Conservation (phyloP, 1,140 invertebrate species). For the Formica selysi region DNA sequence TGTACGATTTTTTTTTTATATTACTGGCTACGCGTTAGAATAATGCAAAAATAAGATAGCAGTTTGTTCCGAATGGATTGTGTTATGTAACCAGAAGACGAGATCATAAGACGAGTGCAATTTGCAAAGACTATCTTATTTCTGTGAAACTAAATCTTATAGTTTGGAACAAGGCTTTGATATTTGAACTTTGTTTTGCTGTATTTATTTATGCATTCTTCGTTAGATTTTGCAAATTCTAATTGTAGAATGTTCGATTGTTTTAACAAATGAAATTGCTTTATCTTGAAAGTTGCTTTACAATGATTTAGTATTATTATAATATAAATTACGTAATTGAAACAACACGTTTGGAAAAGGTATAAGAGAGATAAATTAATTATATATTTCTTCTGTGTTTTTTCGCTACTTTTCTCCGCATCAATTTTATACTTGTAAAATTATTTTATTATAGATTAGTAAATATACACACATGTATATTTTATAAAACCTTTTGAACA, state of each 20-base stretch:
- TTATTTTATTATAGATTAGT: not conserved
- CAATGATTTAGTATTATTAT: not conserved
- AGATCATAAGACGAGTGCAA: constrained; percentile 6
- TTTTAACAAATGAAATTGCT: not conserved
- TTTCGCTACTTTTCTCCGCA: not conserved
- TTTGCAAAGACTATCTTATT: constrained; percentile 14
- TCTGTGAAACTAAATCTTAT: constrained; percentile 18
- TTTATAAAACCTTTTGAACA: not conserved
- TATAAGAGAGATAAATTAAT: not conserved
- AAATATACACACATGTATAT: too few species aligned
- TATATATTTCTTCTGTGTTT: not conserved
- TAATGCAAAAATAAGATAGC: not conserved
- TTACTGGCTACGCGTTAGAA: not conserved
- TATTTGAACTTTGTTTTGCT: not conserved
- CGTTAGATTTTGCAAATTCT: constrained; percentile 7
- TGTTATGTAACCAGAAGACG: not conserved
- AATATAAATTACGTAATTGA: not conserved
- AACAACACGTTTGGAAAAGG: not conserved
- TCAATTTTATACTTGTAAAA: not conserved
- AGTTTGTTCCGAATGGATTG: not conserved
- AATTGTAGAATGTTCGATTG: not conserved
- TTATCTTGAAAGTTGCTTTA: not conserved
- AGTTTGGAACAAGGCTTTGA: not conserved
- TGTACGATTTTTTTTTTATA: constrained; percentile 23
- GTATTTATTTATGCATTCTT: not conserved